Evolutionary conservation across 2,888 invertebrate genomes (phyloP).

Genomic region (Tachina fera): DNA sequence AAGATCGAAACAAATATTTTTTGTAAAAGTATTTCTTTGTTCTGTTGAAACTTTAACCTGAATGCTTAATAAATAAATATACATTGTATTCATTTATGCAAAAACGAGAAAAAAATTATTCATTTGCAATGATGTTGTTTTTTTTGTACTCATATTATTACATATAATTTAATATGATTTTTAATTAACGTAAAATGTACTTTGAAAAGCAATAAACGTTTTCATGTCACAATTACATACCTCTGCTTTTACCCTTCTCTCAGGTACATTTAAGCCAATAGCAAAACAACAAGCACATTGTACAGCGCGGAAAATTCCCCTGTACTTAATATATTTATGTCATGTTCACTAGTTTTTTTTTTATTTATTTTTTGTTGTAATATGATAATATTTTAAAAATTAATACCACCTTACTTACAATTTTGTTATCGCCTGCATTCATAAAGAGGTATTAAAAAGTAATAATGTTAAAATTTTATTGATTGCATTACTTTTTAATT

Average conservation of each 20-base stretch:
- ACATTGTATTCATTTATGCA: conserved; percentile 18
- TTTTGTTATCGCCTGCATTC: conserved; percentile 18
- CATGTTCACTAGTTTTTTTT: neutral
- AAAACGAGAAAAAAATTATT: conserved; percentile 15
- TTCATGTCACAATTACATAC: conserved; percentile 42
- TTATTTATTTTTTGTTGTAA: conserved; percentile 11
- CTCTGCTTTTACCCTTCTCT: neutral
- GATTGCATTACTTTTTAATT: neutral
- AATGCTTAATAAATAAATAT: conserved; percentile 35
- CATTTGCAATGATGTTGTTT: conserved; percentile 14
- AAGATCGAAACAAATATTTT: neutral
- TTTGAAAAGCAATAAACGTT: conserved; percentile 57
- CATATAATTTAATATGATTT: conserved; percentile 30
- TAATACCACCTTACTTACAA: conserved; percentile 30
- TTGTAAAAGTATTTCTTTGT: neutral
- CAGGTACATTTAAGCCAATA: conserved; percentile 8
- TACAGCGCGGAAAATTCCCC: neutral
- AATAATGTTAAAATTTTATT: neutral
- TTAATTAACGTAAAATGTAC: conserved; percentile 47
- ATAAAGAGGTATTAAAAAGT: conserved; percentile 5
- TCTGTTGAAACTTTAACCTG: conserved; percentile 32
- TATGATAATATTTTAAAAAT: conserved; percentile 35
- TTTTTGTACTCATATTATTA: conserved; percentile 3
- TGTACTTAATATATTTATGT: neutral
- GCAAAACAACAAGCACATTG: no score